Conservation (phyloP, 1,140 invertebrate species). For the Diachasma alloeum region DNA sequence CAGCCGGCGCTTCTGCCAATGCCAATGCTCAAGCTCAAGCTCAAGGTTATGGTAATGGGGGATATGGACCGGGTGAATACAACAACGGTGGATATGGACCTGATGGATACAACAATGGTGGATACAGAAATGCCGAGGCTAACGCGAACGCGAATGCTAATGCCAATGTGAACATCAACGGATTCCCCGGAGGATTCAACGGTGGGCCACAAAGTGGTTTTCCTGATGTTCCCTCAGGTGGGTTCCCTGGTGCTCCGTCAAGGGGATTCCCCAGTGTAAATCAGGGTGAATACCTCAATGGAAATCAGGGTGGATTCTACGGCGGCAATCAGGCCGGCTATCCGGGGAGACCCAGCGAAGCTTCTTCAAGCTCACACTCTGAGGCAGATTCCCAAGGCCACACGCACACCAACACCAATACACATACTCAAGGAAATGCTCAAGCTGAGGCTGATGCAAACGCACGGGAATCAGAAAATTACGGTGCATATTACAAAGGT, state of each 20-base stretch:
- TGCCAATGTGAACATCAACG: neutral
- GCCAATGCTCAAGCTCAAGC: slow-evolving; percentile 24
- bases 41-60: neutral
- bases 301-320: neutral
- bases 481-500: slow-evolving; percentile 5
- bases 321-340: neutral
- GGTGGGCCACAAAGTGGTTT: too few relatives aligned
- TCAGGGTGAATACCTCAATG: neutral
- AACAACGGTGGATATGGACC: neutral
- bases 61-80: neutral
- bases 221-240: neutral
- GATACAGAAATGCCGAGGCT: neutral
- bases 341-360: neutral
- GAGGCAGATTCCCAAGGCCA: neutral
- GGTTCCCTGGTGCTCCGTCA: neutral
- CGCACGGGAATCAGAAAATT: neutral
- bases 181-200: neutral
- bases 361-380: neutral
- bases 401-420: neutral
- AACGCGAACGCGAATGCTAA: neutral
- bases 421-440: neutral
- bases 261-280: neutral
- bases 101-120: neutral
- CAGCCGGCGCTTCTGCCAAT: slow-evolving; percentile 31
- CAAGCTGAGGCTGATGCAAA: slow-evolving; percentile 14